Evolutionary conservation across 2,113 vertebrate species (phyloP), one percentile per base, ranked within the genome.

Genomic region (Siniperca chuatsi): DNA sequence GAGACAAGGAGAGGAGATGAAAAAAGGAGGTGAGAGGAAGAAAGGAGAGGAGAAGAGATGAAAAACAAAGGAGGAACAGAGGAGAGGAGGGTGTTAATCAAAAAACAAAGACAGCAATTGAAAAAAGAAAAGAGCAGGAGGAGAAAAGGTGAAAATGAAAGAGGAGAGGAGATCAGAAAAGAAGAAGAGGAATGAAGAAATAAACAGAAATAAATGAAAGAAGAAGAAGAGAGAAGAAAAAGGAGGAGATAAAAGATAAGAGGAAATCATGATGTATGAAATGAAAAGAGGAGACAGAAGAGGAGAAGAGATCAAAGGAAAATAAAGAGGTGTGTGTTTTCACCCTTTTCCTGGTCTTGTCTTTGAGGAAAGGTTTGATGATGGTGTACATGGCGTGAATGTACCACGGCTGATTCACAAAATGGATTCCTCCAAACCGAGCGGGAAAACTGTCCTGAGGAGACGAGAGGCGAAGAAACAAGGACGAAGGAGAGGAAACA

Each of bases 341-440:
- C 96, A 99, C 98, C 97, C 98, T 95, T 96, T 99, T 99, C 79
- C 98, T 95, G 85, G 98, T 99, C 95, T 99, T 99, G 96, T 99
- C 98, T 88, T 99, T 99, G 75, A 99, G 95, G 93, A 99, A 99
- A 18, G 98, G 98, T 8, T 98, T 96, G 92, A 99, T 99, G 90
- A 99, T 98, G 76, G 98, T 99, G 94, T 97, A 99, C 82, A 99
- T 95, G 86, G 98, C 98, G 82, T 99, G 98, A 80, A 99, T 99
- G 88, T 99, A 99, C 98, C 98, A 99, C 0, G 98, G 98, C 88
- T 99, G 98, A 78, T 99, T 99, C 93, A 99, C 98, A 57, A 99
- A 99, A 93, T 99, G 98, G 94, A 99, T 99, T 73, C 98, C 98
- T 93, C 98, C 98, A 75, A 99, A 99, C 6, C 98, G 95, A 68